Evolutionary conservation across 30 jellyfish, hydroid and myxozoan genomes (phyloP).

Genomic region (Clytia hemisphaerica): DNA sequence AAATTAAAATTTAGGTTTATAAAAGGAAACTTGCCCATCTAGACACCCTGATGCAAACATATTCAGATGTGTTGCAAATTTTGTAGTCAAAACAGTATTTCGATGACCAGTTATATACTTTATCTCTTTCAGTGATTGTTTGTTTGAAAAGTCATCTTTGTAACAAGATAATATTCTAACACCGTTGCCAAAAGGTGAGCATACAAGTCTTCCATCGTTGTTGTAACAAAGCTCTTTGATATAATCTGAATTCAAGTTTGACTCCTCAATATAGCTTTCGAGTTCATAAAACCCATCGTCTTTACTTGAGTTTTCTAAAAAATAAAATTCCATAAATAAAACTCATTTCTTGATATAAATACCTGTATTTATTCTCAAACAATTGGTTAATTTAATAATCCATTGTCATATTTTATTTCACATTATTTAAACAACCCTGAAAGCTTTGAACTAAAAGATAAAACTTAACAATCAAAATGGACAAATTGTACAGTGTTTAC

Average conservation of each 20-base stretch:
- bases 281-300: no score
- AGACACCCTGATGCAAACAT: conserved; percentile 80
- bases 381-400: no score
- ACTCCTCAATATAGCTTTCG: conserved; percentile 58
- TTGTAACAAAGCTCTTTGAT: conserved; percentile 79
- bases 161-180: conserved; percentile 60
- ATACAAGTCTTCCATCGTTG: conserved; percentile 67
- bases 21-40: conserved; percentile 74
- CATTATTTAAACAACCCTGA: no score
- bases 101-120: conserved; percentile 45
- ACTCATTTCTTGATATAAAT: neutral
- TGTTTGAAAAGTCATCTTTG: conserved; percentile 19
- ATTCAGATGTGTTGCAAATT: conserved; percentile 62
- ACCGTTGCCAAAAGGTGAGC: conserved; percentile 91
- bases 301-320: neutral
- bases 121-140: conserved; percentile 43
- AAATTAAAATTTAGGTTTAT: conserved; percentile 50
- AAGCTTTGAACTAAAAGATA: no score
- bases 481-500: no score
- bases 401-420: no score
- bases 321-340: neutral
- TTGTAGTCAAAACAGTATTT: conserved; percentile 64
- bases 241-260: conserved; percentile 64
- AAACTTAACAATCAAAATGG: no score
- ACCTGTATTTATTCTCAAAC: no score